A percentile compares a stretch with the other conserved stretches of the same genome.
Conservation (phyloP, 2,113 vertebrate genomes). For the Mus pahari region DNA sequence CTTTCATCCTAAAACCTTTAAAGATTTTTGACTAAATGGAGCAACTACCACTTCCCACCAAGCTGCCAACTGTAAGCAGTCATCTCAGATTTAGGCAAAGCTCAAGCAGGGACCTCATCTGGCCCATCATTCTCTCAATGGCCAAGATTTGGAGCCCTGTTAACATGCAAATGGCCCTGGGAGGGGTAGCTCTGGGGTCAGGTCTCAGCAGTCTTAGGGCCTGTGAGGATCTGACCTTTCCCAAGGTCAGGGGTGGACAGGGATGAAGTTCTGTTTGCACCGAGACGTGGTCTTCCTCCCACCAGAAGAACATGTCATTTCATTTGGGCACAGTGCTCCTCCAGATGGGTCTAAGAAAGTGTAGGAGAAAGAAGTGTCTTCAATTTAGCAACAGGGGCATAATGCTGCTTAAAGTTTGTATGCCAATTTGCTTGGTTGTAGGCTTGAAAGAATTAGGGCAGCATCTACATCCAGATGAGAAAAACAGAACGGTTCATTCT, state of each 20-base stretch:
- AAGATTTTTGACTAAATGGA: constrained; percentile 54
- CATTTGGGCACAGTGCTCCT: neutral
- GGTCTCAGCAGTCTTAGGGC: neutral
- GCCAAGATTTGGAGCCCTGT: constrained; percentile 32
- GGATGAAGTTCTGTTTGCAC: neutral
- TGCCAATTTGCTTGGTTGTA: neutral
- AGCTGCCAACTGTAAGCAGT: constrained; percentile 67
- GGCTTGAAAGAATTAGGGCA: neutral
- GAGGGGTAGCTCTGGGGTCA: neutral
- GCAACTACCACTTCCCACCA: constrained; percentile 60
- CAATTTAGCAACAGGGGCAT: neutral
- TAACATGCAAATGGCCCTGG: constrained; percentile 11
- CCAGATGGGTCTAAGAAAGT: neutral
- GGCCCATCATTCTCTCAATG: neutral
- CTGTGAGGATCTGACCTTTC: constrained; percentile 43
- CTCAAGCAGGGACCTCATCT: neutral
- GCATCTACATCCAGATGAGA: neutral
- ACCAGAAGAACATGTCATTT: neutral
- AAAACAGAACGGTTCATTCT: constrained; percentile 7
- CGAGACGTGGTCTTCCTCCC: neutral
- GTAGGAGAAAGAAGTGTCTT: constrained; percentile 22
- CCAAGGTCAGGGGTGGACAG: neutral
- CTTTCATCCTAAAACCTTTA: constrained; percentile 79
- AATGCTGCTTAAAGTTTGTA: neutral
- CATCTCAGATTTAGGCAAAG: constrained; percentile 48